Evolutionary conservation across 2,113 vertebrate species (phyloP).

Genomic region (Phocoena phocoena): DNA sequence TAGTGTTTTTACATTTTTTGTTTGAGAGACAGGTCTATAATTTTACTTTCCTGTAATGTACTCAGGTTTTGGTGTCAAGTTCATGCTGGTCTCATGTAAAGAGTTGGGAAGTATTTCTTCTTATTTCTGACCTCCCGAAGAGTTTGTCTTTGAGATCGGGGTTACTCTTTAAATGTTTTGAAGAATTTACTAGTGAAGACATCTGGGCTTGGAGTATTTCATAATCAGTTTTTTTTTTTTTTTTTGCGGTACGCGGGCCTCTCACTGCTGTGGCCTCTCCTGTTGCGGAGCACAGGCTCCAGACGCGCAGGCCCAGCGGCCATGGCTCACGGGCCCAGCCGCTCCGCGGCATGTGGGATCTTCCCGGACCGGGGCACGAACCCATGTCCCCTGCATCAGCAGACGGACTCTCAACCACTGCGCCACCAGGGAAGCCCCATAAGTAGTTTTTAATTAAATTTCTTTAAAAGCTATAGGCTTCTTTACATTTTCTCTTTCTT

Average conservation of each 20-base stretch:
- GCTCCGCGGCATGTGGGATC: too few species aligned
- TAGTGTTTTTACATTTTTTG: background rate
- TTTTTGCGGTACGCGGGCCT: background rate
- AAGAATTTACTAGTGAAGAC: background rate
- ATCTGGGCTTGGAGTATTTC: background rate
- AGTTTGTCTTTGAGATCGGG: background rate
- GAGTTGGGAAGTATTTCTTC: background rate
- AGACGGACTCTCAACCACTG: too few species aligned
- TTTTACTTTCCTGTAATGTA: background rate
- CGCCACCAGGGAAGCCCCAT: background rate
- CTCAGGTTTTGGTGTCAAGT: background rate
- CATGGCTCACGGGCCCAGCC: too few species aligned
- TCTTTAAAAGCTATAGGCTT: background rate
- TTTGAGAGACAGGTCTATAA: background rate
- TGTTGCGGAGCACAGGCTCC: too few species aligned
- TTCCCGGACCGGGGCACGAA: rapidly evolving
- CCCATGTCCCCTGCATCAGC: too few species aligned
- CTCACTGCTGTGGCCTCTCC: too few species aligned
- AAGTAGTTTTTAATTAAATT: background rate
- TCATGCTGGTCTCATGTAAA: background rate
- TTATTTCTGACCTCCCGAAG: background rate
- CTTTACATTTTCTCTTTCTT: background rate
- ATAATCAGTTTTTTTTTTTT: background rate
- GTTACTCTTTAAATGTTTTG: background rate
- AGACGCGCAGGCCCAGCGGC: too few species aligned